Evolutionary conservation across 2,113 vertebrate genomes (phyloP).

Genomic region (Melozone crissalis): DNA sequence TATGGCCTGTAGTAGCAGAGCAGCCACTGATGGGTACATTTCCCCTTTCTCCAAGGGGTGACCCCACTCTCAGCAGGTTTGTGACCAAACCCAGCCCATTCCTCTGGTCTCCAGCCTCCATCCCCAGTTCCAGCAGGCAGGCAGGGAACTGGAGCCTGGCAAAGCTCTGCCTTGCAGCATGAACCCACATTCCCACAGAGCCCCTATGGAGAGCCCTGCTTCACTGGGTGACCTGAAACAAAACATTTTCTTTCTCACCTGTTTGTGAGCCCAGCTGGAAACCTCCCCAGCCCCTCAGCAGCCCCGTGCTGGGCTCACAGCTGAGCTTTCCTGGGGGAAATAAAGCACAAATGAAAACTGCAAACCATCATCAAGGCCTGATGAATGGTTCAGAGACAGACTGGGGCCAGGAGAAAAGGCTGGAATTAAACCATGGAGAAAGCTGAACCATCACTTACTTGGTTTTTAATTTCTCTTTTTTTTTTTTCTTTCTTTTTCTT

Average conservation of each 20-base stretch:
- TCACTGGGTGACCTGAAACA: not conserved
- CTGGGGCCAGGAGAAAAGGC: not conserved
- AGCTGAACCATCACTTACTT: not conserved
- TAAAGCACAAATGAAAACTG: slow-evolving; percentile 29
- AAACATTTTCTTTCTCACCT: not conserved
- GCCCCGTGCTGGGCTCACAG: not conserved
- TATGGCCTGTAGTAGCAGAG: not conserved
- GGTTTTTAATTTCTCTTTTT: not conserved
- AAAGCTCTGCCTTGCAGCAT: not conserved
- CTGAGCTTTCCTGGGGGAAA: slow-evolving; percentile 24
- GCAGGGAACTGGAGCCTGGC: not conserved
- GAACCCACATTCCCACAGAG: not conserved
- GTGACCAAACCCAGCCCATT: not conserved
- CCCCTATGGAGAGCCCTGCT: not conserved
- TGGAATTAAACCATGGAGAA: not conserved
- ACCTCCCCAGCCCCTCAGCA: not conserved
- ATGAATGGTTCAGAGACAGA: not conserved
- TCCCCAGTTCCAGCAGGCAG: not conserved
- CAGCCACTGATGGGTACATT: not conserved
- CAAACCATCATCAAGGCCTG: not conserved
- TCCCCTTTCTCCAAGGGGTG: not conserved
- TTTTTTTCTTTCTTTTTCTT: not conserved
- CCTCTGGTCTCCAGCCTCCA: not conserved
- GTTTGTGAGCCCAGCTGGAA: not conserved
- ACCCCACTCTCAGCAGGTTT: not conserved